Evolutionary conservation across 2,113 vertebrate genomes (phyloP).

Genomic region (Elaphurus davidianus): DNA sequence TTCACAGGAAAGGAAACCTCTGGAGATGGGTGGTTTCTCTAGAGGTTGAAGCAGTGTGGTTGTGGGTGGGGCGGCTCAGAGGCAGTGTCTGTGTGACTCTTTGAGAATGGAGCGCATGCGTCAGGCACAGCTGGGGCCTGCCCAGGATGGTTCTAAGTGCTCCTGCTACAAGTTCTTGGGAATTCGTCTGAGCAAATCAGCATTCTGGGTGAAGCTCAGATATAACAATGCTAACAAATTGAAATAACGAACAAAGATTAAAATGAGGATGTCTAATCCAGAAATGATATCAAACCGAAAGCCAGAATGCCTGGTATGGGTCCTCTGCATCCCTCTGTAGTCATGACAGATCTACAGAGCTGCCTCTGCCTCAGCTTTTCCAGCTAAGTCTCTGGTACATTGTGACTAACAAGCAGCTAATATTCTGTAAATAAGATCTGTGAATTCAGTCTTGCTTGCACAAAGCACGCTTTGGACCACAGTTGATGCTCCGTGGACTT

Average conservation of each 20-base stretch:
- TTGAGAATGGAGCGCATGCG: slow-evolving; percentile 28
- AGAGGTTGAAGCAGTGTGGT: neutral
- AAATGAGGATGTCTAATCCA: neutral
- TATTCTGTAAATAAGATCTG: neutral
- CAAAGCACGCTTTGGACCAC: neutral
- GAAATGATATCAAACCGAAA: neutral
- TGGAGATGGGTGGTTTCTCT: slow-evolving; percentile 71
- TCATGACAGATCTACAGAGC: neutral
- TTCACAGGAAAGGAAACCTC: slow-evolving; percentile 73
- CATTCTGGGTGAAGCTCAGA: neutral
- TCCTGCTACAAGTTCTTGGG: slow-evolving; percentile 65
- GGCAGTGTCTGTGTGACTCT: slow-evolving; percentile 44
- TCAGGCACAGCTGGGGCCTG: slow-evolving; percentile 46
- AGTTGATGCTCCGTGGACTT: neutral
- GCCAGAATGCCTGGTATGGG: neutral
- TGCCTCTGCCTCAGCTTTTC: neutral
- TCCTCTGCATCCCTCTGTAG: neutral
- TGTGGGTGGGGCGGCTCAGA: slow-evolving; percentile 57
- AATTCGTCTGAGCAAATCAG: neutral
- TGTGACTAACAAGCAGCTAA: neutral
- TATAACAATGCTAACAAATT: neutral
- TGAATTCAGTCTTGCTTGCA: neutral
- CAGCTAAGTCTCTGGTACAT: neutral
- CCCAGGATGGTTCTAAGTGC: slow-evolving; percentile 41
- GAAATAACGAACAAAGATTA: slow-evolving; percentile 15